Base-by-base conservation (phyloP, 2,797 vertebrate species). In the Sitta carolinensis region DNA sequence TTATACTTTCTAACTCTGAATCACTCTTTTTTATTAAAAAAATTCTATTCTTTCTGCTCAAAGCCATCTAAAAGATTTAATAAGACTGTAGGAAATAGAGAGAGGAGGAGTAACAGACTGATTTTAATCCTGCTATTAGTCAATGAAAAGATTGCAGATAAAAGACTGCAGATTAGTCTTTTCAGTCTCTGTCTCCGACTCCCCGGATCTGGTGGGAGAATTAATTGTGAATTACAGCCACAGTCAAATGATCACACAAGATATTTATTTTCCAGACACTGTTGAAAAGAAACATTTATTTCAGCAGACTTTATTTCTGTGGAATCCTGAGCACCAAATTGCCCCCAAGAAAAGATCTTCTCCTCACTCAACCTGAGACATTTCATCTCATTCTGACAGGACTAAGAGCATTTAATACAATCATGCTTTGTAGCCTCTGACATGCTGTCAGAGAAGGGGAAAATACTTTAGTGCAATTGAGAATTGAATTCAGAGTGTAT, bases 111-210 rank as follows among this genome's bases (percentile, higher is more conserved):
- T 52, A 95, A 90, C 68, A 85, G 79, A 69, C 62, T 63, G 51
- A 89, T 90, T 91, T 85, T 93, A 91, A 93, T 88, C 87, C 89
- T 88, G 20, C 59, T 75, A 72, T 93, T 89, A 89, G 84, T 91
- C 67, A 89, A n/a, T 59, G 18, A 89, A 89, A 85, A 91, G 16
- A 83, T 38, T 82, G 75, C 30, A 85, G 73, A 90, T 77, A 40
- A 91, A 95, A 88, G 85, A 36, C 58, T 78, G 69, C 51, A 90
- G 76, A 92, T 89, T 68, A 89, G 51, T 59, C 66, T 88, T 88
- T 94, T 90, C 9, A 20, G 76, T 57, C 79, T 91, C 87, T 47
- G 52, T 75, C 84, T 89, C 82, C 2, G 0, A n/a, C 78, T 91
- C 73, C 34, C 58, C 2, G 0, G 76, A 75, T 87, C 77, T 90